Percentiles rank a stretch among this genome's conserved stretches.
phyloP scores from a whole-genome alignment of 37 sponge, comb jelly and placozoan genomes.

The Tethya wilhelma region DNA sequence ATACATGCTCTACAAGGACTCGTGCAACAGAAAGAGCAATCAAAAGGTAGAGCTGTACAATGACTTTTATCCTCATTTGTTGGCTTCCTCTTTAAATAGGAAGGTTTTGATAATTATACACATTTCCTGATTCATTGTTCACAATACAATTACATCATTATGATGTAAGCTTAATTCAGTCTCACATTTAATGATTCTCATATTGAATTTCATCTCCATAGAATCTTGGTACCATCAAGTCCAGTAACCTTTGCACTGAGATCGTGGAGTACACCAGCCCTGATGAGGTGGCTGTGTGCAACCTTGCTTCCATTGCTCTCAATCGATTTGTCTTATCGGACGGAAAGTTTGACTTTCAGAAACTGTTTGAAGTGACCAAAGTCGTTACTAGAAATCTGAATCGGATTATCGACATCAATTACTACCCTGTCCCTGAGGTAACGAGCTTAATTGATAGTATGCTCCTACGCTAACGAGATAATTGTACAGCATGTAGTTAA shows the following conservation, averaged over 20 bases:
- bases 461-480: background rate
- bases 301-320: constrained; percentile 97
- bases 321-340: constrained; percentile 80
- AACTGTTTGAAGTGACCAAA: constrained; percentile 88
- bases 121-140: background rate
- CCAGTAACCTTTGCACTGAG: constrained; percentile 99
- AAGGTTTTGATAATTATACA: background rate
- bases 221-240: constrained; percentile 98
- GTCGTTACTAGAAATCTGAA: constrained; percentile 96
- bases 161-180: too few species aligned
- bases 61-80: background rate
- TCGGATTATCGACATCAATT: constrained; percentile 95
- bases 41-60: constrained; percentile 70
- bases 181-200: too few species aligned
- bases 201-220: constrained; percentile 2
- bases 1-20: constrained; percentile 99
- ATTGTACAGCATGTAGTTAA: background rate
- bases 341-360: constrained; percentile 86
- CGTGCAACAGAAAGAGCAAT: constrained; percentile 98
- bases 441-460: too few species aligned
- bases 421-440: constrained; percentile 95
- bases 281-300: constrained; percentile 99
- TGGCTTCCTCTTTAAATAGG: background rate
- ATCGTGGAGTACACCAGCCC: constrained; percentile 95
- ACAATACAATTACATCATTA: background rate